Conservation (phyloP, 1,140 invertebrate genomes). For the Bilobella aurantiaca region DNA sequence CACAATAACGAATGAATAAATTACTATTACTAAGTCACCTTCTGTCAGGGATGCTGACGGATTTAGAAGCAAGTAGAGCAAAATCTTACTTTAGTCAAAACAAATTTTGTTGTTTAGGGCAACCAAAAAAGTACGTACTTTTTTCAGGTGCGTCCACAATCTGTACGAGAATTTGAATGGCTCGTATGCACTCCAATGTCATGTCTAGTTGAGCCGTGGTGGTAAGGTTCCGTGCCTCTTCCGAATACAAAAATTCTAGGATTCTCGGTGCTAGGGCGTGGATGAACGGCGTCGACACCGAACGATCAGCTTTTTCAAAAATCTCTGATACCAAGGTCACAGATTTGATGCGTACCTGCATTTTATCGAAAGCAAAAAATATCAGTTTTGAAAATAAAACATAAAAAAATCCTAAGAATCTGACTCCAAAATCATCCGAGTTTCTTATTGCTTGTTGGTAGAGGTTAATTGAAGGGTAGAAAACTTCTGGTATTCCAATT, state of each 20-base stretch:
- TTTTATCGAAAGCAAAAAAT: too few relatives aligned
- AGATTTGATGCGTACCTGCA: conserved; percentile 20
- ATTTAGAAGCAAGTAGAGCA: neutral
- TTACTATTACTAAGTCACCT: conserved; percentile 16
- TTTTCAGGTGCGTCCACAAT: conserved; percentile 29
- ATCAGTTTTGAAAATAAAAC: too few relatives aligned
- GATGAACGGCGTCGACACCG: conserved; percentile 64
- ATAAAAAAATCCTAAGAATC: too few relatives aligned
- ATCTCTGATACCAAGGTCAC: conserved; percentile 29
- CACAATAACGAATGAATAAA: too few relatives aligned
- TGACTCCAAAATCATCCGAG: conserved; percentile 54
- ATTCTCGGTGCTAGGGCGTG: conserved; percentile 65
- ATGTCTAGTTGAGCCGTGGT: conserved; percentile 25
- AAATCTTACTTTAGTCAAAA: too few relatives aligned
- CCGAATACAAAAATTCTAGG: conserved; percentile 57
- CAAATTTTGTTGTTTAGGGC: too few relatives aligned
- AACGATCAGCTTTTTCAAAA: conserved; percentile 51
- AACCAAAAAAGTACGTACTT: conserved; percentile 20
- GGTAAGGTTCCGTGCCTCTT: conserved; percentile 35
- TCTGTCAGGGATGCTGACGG: conserved; percentile 11
- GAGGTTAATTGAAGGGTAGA: conserved; percentile 87
- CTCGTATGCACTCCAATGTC: conserved; percentile 22
- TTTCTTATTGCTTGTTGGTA: conserved; percentile 78
- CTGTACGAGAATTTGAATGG: conserved; percentile 29
- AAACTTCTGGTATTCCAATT: conserved; percentile 63